Conservation (phyloP, 2,113 vertebrate genomes). For the Dascyllus trimaculatus region DNA sequence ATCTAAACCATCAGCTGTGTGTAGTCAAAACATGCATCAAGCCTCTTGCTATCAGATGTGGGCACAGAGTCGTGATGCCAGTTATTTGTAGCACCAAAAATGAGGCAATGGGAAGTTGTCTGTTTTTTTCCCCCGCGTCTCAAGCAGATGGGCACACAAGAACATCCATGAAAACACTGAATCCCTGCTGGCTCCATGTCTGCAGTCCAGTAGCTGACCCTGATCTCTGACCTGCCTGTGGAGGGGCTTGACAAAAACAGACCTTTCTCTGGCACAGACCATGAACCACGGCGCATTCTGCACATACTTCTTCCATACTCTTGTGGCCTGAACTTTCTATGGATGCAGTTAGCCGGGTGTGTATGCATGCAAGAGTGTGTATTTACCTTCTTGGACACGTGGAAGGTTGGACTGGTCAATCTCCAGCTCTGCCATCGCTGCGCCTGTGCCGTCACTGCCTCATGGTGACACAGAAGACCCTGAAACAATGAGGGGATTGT, state of each 20-base stretch:
- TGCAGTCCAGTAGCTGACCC: constrained; percentile 32
- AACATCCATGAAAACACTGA: background rate
- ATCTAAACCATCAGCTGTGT: constrained; percentile 1
- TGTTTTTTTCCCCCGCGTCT: background rate
- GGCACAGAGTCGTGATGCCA: background rate
- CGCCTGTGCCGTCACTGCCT: constrained; percentile 63
- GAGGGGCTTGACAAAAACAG: constrained; percentile 17
- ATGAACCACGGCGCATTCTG: background rate
- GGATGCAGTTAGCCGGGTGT: background rate
- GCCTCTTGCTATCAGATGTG: constrained; percentile 14
- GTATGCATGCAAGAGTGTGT: constrained; percentile 2
- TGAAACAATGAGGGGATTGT: background rate
- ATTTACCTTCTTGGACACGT: constrained; percentile 85
- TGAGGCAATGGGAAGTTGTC: no score
- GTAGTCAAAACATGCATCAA: constrained; percentile 22
- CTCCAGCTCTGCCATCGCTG: constrained; percentile 84
- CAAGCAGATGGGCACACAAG: background rate
- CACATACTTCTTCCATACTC: background rate
- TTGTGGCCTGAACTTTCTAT: background rate
- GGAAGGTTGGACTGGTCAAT: constrained; percentile 85
- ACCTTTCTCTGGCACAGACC: constrained; percentile 5
- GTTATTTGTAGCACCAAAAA: background rate
- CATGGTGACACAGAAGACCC: constrained; percentile 56
- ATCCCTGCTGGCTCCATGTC: constrained; percentile 7
- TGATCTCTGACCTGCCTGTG: constrained; percentile 35